Base-by-base conservation (phyloP, 2,888 invertebrate genomes). In the Cepaea hortensis region DNA sequence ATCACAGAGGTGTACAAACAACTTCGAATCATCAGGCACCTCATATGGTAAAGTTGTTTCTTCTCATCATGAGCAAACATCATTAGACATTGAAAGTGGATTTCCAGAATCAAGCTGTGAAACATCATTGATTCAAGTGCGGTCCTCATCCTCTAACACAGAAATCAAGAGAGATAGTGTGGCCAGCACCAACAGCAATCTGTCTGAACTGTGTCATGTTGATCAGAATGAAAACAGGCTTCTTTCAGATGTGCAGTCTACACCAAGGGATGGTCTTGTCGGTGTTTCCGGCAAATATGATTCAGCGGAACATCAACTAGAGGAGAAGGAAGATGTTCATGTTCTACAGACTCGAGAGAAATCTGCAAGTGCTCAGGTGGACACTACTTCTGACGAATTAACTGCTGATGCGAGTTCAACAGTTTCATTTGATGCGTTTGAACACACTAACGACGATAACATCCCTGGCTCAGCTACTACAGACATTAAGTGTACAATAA, bases 171-270 rank as follows among this genome's bases (percentile, higher is more conserved):
- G 20, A 50, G 50, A n/a, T 18, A 50, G 50, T 48, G 65, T 23
- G 4, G 18, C 1, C n/a, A 46, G 5, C 23, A 62, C 35, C 65
- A 15, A n/a, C 3, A 46, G 4, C 15, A 68, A 84, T n/a, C 77
- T 84, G 5, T 77, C 76, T 20, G 62, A 76, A 18, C 46, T 84
- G 50, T 84, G 62, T 23, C 77, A 84, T 68, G 84, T 84, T 62
- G 84, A 84, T 48, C 55, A 65, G 48, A 62, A 77, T 46, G 84
- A 68, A 48, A 84, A 84, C 76, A 84, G 84, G 65, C 65, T 77
- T 13, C 77, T 84, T 20, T n/a, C 76, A 62, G 77, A 77, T 20
- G 62, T 4, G n/a, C 68, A 20, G 9, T 11, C 61, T 0, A 62
- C 70, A 72, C 50, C 13, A 65, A 20, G 18, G n/a, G 48, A 62